Evolutionary conservation across 2,888 invertebrate species (phyloP).

Genomic region (Rotaria macrura): DNA sequence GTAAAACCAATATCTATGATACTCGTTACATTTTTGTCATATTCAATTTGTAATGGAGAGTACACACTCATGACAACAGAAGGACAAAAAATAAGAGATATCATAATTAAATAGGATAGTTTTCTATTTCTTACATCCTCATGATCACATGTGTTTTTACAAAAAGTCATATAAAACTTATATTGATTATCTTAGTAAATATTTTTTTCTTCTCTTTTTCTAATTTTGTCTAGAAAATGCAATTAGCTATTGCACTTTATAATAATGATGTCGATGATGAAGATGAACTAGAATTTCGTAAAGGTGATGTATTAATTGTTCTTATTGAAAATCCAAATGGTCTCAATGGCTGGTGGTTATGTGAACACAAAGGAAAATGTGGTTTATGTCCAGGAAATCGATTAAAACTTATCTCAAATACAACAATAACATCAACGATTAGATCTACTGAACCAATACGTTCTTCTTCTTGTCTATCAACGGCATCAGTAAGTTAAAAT

Average conservation of each 20-base stretch:
- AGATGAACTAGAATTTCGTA: conserved; percentile 19
- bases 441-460: background rate
- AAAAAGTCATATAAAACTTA: background rate
- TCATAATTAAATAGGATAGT: background rate
- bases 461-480: background rate
- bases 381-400: conserved; percentile 20
- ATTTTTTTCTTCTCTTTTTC: background rate
- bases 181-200: background rate
- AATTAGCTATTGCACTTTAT: background rate
- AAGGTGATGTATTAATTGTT: conserved; percentile 12
- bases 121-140: background rate
- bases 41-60: background rate
- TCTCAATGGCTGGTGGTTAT: background rate
- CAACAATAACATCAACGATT: background rate
- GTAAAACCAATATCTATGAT: background rate
- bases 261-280: conserved; percentile 13
- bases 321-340: conserved; percentile 20
- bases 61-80: background rate
- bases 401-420: background rate
- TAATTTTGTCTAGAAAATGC: conserved; percentile 9
- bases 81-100: background rate
- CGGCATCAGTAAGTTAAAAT: background rate
- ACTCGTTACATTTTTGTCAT: background rate
- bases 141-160: background rate
- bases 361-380: conserved; percentile 11